Percentiles rank a stretch among this genome's conserved stretches.
Conservation (phyloP, 2,113 vertebrate species). For the Zapus hudsonius region DNA sequence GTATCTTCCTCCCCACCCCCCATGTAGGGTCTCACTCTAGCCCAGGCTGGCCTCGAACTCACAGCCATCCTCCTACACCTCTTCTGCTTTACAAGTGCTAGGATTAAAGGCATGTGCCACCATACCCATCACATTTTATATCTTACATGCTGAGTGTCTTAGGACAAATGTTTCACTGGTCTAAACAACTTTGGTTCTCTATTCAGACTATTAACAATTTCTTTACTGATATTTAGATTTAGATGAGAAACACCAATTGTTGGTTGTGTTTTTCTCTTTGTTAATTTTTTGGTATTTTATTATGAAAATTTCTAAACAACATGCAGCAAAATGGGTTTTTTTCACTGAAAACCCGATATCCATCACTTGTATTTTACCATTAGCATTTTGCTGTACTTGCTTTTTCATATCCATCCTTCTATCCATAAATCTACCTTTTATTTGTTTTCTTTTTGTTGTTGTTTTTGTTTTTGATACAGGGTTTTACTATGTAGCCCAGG, state of each 20-base stretch:
- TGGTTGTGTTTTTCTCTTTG: slow-evolving; percentile 22
- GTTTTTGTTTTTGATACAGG: neutral
- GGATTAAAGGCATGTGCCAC: too few relatives aligned
- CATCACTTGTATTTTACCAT: neutral
- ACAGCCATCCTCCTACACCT: too few relatives aligned
- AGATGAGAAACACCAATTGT: slow-evolving; percentile 14
- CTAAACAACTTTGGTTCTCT: slow-evolving; percentile 6
- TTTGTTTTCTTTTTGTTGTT: neutral
- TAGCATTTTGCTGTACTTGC: slow-evolving; percentile 54
- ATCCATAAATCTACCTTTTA: neutral
- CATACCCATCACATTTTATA: neutral
- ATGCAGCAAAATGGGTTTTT: slow-evolving; percentile 44
- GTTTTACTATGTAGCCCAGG: neutral
- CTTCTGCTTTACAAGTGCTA: too few relatives aligned
- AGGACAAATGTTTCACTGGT: neutral
- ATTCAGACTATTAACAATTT: slow-evolving; percentile 12
- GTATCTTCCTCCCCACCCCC: too few relatives aligned
- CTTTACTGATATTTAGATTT: slow-evolving; percentile 23
- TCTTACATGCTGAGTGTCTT: neutral
- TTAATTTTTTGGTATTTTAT: slow-evolving; percentile 53
- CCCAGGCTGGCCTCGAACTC: too few relatives aligned
- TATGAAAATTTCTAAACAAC: slow-evolving; percentile 5
- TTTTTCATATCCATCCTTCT: slow-evolving; percentile 1
- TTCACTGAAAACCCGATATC: neutral
- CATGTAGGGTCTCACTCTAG: too few relatives aligned